Conservation (phyloP, 2,797 vertebrate species). For the Heliangelus exortis region DNA sequence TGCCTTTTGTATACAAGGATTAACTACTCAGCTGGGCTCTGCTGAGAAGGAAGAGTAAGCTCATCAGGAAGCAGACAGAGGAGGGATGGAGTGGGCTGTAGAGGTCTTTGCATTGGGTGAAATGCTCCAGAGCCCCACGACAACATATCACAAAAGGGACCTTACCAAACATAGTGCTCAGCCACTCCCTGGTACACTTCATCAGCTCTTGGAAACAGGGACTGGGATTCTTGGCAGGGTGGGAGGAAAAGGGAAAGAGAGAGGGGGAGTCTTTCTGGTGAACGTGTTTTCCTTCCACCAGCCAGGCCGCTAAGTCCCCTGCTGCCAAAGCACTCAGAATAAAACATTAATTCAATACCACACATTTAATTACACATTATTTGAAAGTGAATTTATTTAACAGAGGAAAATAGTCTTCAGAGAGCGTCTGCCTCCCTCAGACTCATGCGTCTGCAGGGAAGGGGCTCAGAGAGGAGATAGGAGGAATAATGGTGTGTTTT, state of each 20-base stretch:
- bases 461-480: constrained; percentile 32
- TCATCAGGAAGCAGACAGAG: not conserved
- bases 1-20: not conserved
- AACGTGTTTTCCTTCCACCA: constrained; percentile 68
- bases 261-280: constrained; percentile 45
- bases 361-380: constrained; percentile 80
- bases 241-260: not conserved
- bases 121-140: not conserved
- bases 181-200: not conserved
- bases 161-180: not conserved
- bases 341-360: constrained; percentile 78
- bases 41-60: not conserved
- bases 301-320: constrained; percentile 58
- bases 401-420: constrained; percentile 73
- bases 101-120: not conserved
- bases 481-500: constrained; percentile 63
- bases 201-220: not conserved
- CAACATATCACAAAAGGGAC: not conserved
- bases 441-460: constrained; percentile 55
- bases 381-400: constrained; percentile 78
- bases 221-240: constrained; percentile 18
- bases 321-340: constrained; percentile 76
- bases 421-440: constrained; percentile 63
- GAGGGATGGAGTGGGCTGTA: not conserved
- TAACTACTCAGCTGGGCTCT: not conserved